These are phyloP conservation scores for Agrotis ipsilon DNA, from an alignment of 2,888 invertebrate species.

Conservation along the genomic window DNA sequence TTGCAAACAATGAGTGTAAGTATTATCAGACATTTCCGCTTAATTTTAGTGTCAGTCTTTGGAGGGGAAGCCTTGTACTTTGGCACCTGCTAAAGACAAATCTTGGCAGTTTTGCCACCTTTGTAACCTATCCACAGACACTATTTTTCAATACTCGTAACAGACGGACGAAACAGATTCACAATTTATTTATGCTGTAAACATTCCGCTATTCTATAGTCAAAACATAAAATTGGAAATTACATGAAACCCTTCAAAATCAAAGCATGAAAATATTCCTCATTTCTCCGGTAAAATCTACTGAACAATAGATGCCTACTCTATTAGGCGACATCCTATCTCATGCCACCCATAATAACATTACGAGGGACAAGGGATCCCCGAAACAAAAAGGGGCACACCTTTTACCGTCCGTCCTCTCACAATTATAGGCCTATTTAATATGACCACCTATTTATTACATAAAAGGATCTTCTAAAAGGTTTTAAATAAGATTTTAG, in stretches of 20 bases:
- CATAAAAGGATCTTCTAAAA: conserved; percentile 31
- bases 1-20: too few relatives aligned
- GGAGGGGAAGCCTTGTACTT: too few relatives aligned
- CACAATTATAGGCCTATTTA: conserved; percentile 47
- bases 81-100: too few relatives aligned
- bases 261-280: conserved; percentile 8
- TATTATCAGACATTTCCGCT: too few relatives aligned
- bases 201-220: neutral
- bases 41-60: too few relatives aligned
- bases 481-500: conserved; percentile 46
- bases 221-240: conserved; percentile 7
- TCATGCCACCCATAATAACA: conserved; percentile 35
- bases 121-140: too few relatives aligned
- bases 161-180: too few relatives aligned
- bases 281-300: conserved; percentile 14
- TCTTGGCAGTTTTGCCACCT: too few relatives aligned
- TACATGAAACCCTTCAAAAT: neutral
- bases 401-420: conserved; percentile 37
- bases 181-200: too few relatives aligned
- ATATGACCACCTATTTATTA: conserved; percentile 35
- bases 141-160: too few relatives aligned
- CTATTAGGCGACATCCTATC: conserved; percentile 24
- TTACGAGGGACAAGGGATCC: conserved; percentile 42
- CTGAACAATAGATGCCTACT: conserved; percentile 10
- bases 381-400: conserved; percentile 51